Evolutionary conservation across 2,797 vertebrate genomes (phyloP), one percentile per base, ranked within the genome.

Genomic region (Macropus fuliginosus): DNA sequence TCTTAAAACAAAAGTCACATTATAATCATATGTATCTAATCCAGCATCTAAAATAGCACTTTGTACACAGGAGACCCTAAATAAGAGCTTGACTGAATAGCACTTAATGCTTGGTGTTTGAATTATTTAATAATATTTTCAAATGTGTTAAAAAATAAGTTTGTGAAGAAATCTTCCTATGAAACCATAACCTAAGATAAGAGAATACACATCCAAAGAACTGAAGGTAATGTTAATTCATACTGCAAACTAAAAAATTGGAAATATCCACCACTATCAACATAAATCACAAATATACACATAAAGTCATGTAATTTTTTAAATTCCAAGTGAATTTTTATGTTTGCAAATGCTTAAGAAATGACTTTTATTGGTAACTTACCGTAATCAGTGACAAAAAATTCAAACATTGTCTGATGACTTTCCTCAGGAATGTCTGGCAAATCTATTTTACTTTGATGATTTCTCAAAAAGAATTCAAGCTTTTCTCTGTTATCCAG

Each of bases 321-420:
- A 18, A 74, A 74, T 74, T 74, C 62, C 57, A 14, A 74, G 34
- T 18, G 62, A 74, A 74, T 1, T n/a, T 74, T 74, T n/a, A 74
- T 74, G 62, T 18, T n/a, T 81, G 18, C 18, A 27, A 87, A 27
- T 50, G 16, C 24, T 27, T 27, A 87, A 87, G 40, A 46, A 46
- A 50, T 87, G 40, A 87, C 27, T 50, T 24, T 11, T 46, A 87
- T 12, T 81, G 40, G 8, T 50, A 2, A 91, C 98, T 98, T 98
- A 99, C 99, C 99, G 0, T 91, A 90, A 81, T 98, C 98, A 34
- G 50, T 98, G 91, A 99, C 98, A 92, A 96, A 98, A 97, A 98
- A 99, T 28, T 99, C 99, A 92, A 98, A 99, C 98, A 99, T 99
- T 0, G 99, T 99, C 93, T 98, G 95, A 92, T 10, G 57, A 11